Evolutionary conservation across 1,140 invertebrate genomes (phyloP).

Genomic region (Hyposmocoma kahamanoa): DNA sequence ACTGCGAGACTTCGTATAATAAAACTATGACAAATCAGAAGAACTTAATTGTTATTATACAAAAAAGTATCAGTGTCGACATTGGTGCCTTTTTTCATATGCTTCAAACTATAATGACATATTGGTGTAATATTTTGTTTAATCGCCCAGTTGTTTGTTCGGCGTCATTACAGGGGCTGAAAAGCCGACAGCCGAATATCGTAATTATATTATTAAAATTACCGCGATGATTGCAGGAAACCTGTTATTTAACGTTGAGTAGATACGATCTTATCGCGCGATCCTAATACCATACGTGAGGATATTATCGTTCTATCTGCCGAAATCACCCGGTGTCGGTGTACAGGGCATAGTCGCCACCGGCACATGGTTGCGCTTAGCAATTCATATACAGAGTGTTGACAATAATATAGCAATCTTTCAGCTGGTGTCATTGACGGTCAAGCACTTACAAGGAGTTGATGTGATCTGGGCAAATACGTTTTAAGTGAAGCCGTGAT

Average conservation of each 20-base stretch:
- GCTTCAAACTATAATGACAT: slow-evolving; percentile 18
- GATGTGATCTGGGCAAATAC: too few species aligned
- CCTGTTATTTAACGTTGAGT: slow-evolving; percentile 66
- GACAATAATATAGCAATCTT: too few species aligned
- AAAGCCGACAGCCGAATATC: slow-evolving; percentile 46
- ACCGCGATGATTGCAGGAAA: slow-evolving; percentile 66
- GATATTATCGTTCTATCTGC: slow-evolving; percentile 67
- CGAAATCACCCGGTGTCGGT: slow-evolving; percentile 54
- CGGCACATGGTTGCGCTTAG: slow-evolving; percentile 32
- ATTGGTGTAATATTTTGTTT: slow-evolving; percentile 6
- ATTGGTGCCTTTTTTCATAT: too few species aligned
- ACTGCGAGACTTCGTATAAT: too few species aligned
- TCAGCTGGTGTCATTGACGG: neutral
- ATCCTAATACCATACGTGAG: slow-evolving; percentile 70
- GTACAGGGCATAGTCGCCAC: slow-evolving; percentile 44
- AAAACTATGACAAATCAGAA: too few species aligned
- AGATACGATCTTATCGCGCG: slow-evolving; percentile 67
- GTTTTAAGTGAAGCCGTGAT: too few species aligned
- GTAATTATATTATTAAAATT: slow-evolving; percentile 70
- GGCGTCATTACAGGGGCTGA: slow-evolving; percentile 34
- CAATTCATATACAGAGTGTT: slow-evolving; percentile 20
- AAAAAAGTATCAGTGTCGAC: too few species aligned
- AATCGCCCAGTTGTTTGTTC: slow-evolving; percentile 25
- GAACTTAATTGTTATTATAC: too few species aligned
- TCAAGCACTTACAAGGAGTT: too few species aligned